Percentiles rank a stretch among this genome's conserved stretches.
Evolutionary conservation across 92 coral and sea anemone genomes (phyloP).

Genomic region (Porites divaricata): DNA sequence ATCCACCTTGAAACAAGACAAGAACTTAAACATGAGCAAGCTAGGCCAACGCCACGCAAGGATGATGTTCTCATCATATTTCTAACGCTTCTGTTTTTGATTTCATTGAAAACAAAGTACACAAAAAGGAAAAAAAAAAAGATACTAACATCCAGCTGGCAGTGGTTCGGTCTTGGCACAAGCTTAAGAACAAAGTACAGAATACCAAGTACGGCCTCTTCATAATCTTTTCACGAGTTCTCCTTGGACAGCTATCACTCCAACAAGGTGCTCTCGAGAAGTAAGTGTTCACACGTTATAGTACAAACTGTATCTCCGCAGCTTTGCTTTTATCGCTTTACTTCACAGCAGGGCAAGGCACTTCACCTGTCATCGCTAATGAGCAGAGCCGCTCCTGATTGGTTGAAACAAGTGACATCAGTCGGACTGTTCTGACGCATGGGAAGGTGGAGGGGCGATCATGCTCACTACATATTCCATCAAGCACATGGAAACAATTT

Average conservation of each 20-base stretch:
- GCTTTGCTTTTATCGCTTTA: conserved; percentile 42
- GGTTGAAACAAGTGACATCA: conserved; percentile 49
- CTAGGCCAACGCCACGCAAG: conserved; percentile 13
- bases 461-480: conserved; percentile 24
- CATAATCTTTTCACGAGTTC: conserved; percentile 25
- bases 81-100: conserved; percentile 44
- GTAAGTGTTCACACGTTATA: conserved; percentile 70
- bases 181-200: conserved; percentile 19
- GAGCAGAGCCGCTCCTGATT: conserved; percentile 25
- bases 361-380: conserved; percentile 53
- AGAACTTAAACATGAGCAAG: conserved; percentile 19
- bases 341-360: conserved; percentile 34
- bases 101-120: conserved; percentile 25
- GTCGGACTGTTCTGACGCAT: conserved; percentile 44
- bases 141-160: conserved; percentile 54
- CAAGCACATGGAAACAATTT: conserved; percentile 51
- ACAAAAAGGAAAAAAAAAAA: conserved; percentile 16
- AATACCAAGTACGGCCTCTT: conserved; percentile 31
- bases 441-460: conserved; percentile 32
- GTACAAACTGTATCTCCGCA: conserved; percentile 28
- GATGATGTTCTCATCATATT: conserved; percentile 36
- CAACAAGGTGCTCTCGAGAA: conserved; percentile 50
- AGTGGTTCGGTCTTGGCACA: conserved; percentile 26
- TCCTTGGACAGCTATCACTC: conserved; percentile 11
- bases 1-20: conserved; percentile 75